Evolutionary conservation across 1,140 invertebrate genomes (phyloP).

Genomic region (Littorina saxatilis): DNA sequence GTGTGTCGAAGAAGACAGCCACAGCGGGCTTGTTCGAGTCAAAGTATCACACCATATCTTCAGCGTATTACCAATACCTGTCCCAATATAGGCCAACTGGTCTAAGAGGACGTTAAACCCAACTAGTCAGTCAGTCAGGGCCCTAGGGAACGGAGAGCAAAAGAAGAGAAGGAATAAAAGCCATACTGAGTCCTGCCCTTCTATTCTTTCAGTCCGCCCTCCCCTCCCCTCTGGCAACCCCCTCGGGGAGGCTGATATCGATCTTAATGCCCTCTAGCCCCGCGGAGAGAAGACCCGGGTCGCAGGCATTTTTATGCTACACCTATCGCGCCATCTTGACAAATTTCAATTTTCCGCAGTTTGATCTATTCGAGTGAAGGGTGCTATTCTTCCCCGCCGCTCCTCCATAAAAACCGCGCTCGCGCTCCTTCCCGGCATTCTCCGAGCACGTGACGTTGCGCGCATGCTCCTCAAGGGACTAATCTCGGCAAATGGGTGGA

Average conservation of each 20-base stretch:
- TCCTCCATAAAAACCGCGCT: conserved; percentile 18
- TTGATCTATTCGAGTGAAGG: conserved; percentile 37
- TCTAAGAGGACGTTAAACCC: too few species aligned
- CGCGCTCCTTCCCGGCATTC: conserved; percentile 33
- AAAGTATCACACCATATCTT: too few species aligned
- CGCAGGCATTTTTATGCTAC: conserved; percentile 30
- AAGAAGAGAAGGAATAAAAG: too few species aligned
- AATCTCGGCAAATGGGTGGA: conserved; percentile 40
- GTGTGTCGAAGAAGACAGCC: too few species aligned
- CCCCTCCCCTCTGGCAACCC: not conserved
- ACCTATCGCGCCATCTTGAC: conserved; percentile 42
- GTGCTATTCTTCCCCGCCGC: conserved; percentile 32
- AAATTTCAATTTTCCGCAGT: conserved; percentile 42
- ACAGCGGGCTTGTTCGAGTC: too few species aligned
- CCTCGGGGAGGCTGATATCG: conserved; percentile 6
- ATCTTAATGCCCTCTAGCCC: conserved; percentile 27
- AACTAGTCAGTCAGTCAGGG: too few species aligned
- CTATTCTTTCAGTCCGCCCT: too few species aligned
- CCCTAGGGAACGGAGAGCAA: too few species aligned
- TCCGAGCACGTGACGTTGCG: conserved; percentile 13
- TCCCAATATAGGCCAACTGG: too few species aligned
- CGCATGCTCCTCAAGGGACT: conserved; percentile 36
- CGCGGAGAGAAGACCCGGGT: not conserved
- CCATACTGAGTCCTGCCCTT: too few species aligned
- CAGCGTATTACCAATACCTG: too few species aligned